Conservation (phyloP, 2,113 vertebrate species). For the Artemisiospiza belli region DNA sequence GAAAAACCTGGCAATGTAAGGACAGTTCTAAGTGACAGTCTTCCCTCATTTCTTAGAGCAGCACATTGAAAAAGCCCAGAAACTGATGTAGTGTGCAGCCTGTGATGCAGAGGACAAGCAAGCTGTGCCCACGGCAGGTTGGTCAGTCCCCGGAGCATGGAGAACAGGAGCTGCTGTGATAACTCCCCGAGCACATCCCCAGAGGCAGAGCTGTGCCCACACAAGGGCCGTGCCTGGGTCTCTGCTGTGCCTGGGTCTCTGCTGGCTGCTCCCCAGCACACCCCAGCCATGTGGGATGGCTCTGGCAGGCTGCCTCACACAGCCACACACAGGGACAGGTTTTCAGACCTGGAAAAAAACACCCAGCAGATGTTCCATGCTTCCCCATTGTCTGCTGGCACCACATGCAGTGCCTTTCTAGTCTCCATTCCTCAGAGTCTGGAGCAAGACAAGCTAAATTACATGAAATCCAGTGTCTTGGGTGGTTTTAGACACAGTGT, state of each 20-base stretch:
- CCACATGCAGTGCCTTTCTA: background rate
- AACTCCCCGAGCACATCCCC: accelerated
- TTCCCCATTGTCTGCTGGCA: background rate
- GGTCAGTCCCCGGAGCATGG: background rate
- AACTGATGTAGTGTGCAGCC: background rate
- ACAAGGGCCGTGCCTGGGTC: background rate
- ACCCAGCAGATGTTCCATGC: background rate
- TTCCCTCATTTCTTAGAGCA: background rate
- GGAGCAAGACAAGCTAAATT: background rate
- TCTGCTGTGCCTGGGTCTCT: background rate
- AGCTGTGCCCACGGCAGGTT: background rate
- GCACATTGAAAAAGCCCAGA: background rate
- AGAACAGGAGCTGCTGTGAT: background rate
- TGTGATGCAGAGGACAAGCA: accelerated
- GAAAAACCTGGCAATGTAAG: background rate
- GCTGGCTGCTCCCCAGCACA: background rate
- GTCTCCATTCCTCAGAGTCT: background rate
- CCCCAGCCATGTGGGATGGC: background rate
- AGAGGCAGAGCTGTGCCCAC: background rate
- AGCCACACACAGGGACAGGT: background rate
- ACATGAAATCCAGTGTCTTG: background rate
- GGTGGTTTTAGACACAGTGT: background rate
- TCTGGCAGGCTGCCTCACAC: background rate
- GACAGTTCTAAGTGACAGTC: background rate
- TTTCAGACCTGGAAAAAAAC: background rate